Percentiles rank a stretch among this genome's conserved stretches.
These are phyloP conservation scores for Heliconius hermathena DNA, from an alignment of 1,140 invertebrate genomes.

Conservation along the genomic window DNA sequence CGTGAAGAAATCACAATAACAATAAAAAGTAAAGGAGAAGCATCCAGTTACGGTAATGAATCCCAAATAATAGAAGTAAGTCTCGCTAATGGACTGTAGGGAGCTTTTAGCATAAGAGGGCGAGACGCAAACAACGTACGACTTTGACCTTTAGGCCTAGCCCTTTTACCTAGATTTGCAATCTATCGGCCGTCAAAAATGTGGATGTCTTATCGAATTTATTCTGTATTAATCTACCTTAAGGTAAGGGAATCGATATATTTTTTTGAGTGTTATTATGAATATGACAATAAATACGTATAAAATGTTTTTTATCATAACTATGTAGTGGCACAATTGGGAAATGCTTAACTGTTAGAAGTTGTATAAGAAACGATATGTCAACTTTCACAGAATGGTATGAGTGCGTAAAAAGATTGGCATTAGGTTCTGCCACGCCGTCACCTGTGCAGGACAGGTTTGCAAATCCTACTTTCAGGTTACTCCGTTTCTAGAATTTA, in stretches of 20 bases:
- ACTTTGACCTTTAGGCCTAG: conserved; percentile 38
- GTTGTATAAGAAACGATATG: too few relatives aligned
- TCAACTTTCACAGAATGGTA: too few relatives aligned
- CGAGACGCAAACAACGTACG: conserved; percentile 38
- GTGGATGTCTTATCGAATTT: neutral
- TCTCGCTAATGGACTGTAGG: conserved; percentile 39
- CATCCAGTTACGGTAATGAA: conserved; percentile 24
- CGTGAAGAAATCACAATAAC: neutral
- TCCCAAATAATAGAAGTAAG: conserved; percentile 26
- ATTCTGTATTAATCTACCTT: neutral
- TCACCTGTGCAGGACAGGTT: too few relatives aligned
- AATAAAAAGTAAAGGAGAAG: neutral
- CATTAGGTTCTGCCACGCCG: too few relatives aligned
- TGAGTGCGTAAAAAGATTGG: too few relatives aligned
- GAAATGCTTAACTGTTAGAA: too few relatives aligned
- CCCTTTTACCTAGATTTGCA: conserved; percentile 22
- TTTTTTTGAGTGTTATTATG: too few relatives aligned
- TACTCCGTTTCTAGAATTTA: too few relatives aligned
- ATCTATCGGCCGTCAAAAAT: neutral
- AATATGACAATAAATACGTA: too few relatives aligned
- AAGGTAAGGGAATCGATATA: neutral
- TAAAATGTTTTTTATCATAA: too few relatives aligned
- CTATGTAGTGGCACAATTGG: too few relatives aligned
- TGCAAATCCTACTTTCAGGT: too few relatives aligned
- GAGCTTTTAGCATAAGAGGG: conserved; percentile 38